Conservation (phyloP, 2,113 vertebrate species). For the Zosterops lateralis region DNA sequence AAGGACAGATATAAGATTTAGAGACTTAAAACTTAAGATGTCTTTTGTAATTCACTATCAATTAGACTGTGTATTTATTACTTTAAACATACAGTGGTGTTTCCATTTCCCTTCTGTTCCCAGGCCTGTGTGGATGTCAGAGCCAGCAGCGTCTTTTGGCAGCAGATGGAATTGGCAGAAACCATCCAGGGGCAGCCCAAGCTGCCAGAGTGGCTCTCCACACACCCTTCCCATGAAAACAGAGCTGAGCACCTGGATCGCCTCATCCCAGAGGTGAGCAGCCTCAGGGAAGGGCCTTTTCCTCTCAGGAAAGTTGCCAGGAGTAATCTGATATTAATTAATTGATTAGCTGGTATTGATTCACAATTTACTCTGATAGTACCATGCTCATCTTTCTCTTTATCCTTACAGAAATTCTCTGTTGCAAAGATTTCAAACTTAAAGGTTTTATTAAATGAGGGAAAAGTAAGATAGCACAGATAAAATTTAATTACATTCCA, state of each 20-base stretch:
- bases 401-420: neutral
- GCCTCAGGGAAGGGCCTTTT: neutral
- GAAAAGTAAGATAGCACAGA: neutral
- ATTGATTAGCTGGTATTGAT: neutral
- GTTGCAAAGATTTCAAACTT: neutral
- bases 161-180: slow-evolving; percentile 86
- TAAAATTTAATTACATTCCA: neutral
- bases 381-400: neutral
- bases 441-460: neutral
- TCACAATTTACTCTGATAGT: neutral
- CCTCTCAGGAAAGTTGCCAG: neutral
- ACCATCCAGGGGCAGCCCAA: slow-evolving; percentile 69
- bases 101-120: neutral
- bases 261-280: slow-evolving; percentile 88
- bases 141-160: slow-evolving; percentile 91
- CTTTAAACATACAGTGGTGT: neutral
- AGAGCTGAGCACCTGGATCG: slow-evolving; percentile 82
- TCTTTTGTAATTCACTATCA: neutral
- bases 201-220: slow-evolving; percentile 91
- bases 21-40: neutral
- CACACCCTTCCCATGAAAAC: slow-evolving; percentile 91
- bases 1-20: neutral
- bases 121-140: slow-evolving; percentile 93
- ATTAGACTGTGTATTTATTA: neutral
- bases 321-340: neutral